Conservation (phyloP, 1,140 invertebrate species). For the Aphis craccivora region DNA sequence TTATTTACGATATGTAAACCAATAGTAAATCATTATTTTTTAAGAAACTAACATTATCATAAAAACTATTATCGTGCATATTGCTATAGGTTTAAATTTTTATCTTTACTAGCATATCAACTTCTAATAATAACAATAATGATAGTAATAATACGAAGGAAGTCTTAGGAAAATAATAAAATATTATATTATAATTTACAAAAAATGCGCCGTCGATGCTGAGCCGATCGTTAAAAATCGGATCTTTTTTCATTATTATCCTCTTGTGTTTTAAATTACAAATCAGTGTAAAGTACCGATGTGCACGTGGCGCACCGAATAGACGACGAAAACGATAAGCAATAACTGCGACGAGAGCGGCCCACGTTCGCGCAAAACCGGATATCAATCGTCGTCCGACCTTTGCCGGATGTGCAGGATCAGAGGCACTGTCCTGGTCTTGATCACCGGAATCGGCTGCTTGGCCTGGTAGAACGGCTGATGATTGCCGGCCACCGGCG, state of each 20-base stretch:
- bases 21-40: not conserved
- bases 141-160: not conserved
- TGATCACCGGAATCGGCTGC: not conserved
- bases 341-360: not conserved
- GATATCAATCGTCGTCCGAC: not conserved
- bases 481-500: not conserved
- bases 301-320: not conserved
- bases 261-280: not conserved
- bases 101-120: not conserved
- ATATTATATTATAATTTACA: not conserved
- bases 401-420: conserved; percentile 48
- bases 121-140: no score
- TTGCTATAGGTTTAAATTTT: not conserved
- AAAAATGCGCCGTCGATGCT: not conserved
- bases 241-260: not conserved
- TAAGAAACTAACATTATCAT: not conserved
- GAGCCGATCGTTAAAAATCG: not conserved
- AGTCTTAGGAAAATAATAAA: not conserved
- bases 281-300: no score
- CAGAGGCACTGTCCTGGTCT: conserved; percentile 13
- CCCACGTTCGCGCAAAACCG: not conserved
- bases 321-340: not conserved
- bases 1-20: not conserved
- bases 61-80: not conserved
- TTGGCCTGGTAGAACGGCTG: conserved; percentile 1